Conservation (phyloP, 2,113 vertebrate genomes). For the Galbula dea region DNA sequence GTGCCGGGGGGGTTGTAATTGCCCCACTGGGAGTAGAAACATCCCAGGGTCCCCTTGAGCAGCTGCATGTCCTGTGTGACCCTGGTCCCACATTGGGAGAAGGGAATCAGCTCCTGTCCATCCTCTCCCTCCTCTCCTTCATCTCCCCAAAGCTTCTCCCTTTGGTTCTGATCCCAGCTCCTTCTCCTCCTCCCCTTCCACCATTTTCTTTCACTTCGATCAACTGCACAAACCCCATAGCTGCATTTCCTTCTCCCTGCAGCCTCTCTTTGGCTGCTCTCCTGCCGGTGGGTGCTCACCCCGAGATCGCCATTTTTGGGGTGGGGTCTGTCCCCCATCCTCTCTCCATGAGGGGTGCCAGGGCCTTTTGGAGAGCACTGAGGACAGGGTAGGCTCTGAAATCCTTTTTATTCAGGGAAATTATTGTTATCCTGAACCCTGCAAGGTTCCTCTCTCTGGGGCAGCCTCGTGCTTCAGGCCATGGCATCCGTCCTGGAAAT, state of each 20-base stretch:
- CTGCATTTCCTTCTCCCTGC: background rate
- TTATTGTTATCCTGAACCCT: background rate
- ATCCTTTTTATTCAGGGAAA: background rate
- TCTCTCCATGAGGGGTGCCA: fast-evolving
- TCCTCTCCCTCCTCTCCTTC: background rate
- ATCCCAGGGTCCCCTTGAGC: background rate
- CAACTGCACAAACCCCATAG: background rate
- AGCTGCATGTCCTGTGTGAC: background rate
- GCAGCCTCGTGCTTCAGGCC: background rate
- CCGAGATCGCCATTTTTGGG: fast-evolving
- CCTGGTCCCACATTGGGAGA: background rate
- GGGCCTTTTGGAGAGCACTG: background rate
- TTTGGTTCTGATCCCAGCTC: background rate
- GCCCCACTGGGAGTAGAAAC: background rate
- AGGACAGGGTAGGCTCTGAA: fast-evolving
- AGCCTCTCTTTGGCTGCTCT: fast-evolving
- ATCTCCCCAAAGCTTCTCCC: background rate
- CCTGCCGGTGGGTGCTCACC: background rate
- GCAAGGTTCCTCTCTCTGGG: fast-evolving
- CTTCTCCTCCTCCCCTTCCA: background rate
- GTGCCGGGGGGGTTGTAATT: background rate
- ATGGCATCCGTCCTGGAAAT: background rate
- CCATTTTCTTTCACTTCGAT: background rate
- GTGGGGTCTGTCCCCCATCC: background rate
- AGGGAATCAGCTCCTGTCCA: background rate